Base-by-base conservation (phyloP, 2,797 vertebrate species). In the Channallabes apus region DNA sequence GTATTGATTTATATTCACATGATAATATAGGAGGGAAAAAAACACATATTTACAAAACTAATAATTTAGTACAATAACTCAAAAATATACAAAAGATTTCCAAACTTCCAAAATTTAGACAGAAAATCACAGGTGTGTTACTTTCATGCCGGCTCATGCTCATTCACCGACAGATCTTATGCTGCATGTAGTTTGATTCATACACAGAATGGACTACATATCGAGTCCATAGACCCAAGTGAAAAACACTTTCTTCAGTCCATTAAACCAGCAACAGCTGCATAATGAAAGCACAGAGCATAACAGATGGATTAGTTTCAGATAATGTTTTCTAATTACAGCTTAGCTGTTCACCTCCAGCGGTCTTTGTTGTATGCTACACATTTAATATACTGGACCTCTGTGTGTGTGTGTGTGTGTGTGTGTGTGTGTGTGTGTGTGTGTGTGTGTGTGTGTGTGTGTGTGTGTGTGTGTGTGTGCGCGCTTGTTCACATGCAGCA, bases 401-500 rank as follows among this genome's bases (percentile, higher is more conserved):
- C n/a, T n/a, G n/a, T n/a, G n/a, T n/a, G n/a, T n/a, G n/a, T n/a
- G n/a, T n/a, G n/a, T n/a, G n/a, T n/a, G n/a, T n/a, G n/a, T n/a
- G n/a, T n/a, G n/a, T n/a, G n/a, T n/a, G n/a, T n/a, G n/a, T n/a
- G n/a, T 75, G 3, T 82, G 38, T 61, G 35, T 77, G 20, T 71
- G 24, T 73, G 41, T 51, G 46, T 27, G 22, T 51, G 72, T 51
- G 41, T 54, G 24, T 73, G 41, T 51, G 46, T 27, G 22, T 51
- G 72, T 51, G 41, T 54, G 46, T 27, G 46, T 76, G 32, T 87
- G 71, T 68, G 27, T 84, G 71, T 61, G 62, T 35, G 54, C 58
- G 56, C 32, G 27, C 62, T 56, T 62, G 20, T 83, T 94, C 88
- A 95, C 89, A 94, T 94, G 90, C 97, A 99, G 93, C 97, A 98